Percentiles rank a stretch among this genome's conserved stretches.
Conservation (phyloP, 2,888 invertebrate species). For the Chalcosyrphus nemorum region DNA sequence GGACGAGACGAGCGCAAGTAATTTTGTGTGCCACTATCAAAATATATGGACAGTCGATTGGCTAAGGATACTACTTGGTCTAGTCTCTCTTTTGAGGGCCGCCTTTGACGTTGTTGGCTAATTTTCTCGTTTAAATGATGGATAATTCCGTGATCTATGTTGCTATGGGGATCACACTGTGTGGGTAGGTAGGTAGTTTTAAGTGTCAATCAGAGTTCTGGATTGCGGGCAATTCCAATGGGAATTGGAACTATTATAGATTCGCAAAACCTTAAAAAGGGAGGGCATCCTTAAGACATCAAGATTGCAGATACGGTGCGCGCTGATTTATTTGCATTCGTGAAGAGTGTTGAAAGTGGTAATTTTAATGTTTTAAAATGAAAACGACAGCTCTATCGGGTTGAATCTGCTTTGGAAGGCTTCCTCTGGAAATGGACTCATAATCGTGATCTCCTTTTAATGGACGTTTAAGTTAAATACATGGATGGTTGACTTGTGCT, state of each 20-base stretch:
- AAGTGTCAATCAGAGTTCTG: slow-evolving; percentile 42
- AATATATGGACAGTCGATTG: slow-evolving; percentile 65
- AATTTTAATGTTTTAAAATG: neutral
- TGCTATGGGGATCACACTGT: neutral
- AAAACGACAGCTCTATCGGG: slow-evolving; percentile 40
- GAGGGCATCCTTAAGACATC: slow-evolving; percentile 1
- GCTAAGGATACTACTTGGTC: slow-evolving; percentile 21
- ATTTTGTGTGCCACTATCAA: slow-evolving; percentile 58
- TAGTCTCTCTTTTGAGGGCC: slow-evolving; percentile 7
- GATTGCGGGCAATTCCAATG: slow-evolving; percentile 17
- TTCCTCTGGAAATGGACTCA: neutral
- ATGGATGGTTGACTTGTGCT: neutral
- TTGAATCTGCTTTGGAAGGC: neutral
- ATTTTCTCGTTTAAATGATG: slow-evolving; percentile 66
- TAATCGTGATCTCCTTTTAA: neutral
- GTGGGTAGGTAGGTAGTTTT: slow-evolving; percentile 4
- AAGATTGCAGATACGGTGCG: neutral
- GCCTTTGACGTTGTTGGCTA: slow-evolving; percentile 57
- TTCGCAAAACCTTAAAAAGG: neutral
- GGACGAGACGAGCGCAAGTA: slow-evolving; percentile 30
- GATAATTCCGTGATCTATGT: slow-evolving; percentile 56
- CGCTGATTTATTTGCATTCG: slow-evolving; percentile 35
- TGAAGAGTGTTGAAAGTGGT: slow-evolving; percentile 26
- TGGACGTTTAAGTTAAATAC: neutral
- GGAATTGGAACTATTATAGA: neutral